A percentile compares a stretch with the other conserved stretches of the same genome.
Conservation (phyloP, 2,888 invertebrate genomes). For the Linnaemya tessellans region DNA sequence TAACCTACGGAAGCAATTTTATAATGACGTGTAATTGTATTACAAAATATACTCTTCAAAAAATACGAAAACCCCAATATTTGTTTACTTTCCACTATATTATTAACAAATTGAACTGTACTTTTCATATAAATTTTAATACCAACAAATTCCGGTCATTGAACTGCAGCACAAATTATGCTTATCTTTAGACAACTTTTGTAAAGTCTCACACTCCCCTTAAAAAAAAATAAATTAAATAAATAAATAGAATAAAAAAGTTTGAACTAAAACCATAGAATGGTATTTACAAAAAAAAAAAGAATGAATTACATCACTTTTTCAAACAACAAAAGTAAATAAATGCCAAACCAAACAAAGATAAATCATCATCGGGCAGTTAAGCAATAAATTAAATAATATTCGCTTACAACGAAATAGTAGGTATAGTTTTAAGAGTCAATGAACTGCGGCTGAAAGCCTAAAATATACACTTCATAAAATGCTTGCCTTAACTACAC, state of each 20-base stretch:
- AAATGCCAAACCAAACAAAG: constrained; percentile 10
- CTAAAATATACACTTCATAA: constrained; percentile 19
- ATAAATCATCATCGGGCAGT: constrained; percentile 24
- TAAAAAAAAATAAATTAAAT: background rate
- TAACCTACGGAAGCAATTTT: no score
- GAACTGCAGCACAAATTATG: background rate
- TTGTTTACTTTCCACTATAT: no score
- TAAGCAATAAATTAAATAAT: background rate
- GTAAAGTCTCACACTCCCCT: constrained; percentile 18
- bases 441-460: constrained; percentile 29
- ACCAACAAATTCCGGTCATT: background rate
- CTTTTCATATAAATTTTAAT: no score
- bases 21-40: no score
- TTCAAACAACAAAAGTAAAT: background rate
- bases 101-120: no score
- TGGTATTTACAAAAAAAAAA: constrained; percentile 3
- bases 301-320: constrained; percentile 10
- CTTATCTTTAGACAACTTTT: background rate
- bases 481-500: background rate
- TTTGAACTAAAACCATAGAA: constrained; percentile 2
- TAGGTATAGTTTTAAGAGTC: constrained; percentile 12
- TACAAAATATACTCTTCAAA: no score
- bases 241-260: constrained; percentile 10
- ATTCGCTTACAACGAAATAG: background rate
- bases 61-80: no score